These are phyloP conservation scores for Diaprepes abbreviatus DNA, from an alignment of 2,888 invertebrate genomes.

Conservation along the genomic window DNA sequence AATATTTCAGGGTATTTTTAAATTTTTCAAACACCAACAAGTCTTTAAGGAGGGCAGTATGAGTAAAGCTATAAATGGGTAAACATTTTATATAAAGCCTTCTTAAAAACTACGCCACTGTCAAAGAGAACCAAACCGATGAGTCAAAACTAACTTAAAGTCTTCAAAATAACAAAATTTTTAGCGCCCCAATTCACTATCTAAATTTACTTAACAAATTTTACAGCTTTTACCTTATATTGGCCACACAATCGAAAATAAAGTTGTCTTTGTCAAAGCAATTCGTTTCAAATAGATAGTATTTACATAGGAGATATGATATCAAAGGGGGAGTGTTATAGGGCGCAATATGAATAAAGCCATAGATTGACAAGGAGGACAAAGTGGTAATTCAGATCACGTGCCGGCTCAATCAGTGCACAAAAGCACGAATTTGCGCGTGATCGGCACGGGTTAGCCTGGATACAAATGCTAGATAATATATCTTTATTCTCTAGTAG, in stretches of 20 bases:
- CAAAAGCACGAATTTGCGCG: conserved; percentile 67
- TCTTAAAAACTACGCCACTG: too few relatives aligned
- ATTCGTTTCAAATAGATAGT: conserved; percentile 45
- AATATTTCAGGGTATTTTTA: too few relatives aligned
- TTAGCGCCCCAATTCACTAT: conserved; percentile 6
- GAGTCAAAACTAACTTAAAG: too few relatives aligned
- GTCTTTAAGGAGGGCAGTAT: too few relatives aligned
- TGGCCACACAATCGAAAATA: conserved; percentile 29
- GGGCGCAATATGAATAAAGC: conserved; percentile 55
- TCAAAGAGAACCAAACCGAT: too few relatives aligned
- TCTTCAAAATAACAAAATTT: too few relatives aligned
- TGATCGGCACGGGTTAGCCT: conserved; percentile 57
- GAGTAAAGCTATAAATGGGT: too few relatives aligned
- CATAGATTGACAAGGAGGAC: conserved; percentile 58
- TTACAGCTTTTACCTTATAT: conserved; percentile 35
- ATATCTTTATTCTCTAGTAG: conserved; percentile 5
- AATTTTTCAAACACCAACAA: too few relatives aligned
- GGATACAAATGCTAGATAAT: conserved; percentile 39
- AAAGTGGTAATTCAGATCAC: conserved; percentile 62
- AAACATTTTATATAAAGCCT: too few relatives aligned
- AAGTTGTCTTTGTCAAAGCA: conserved; percentile 42
- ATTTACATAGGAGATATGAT: conserved; percentile 51
- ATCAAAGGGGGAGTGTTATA: conserved; percentile 51
- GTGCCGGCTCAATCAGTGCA: conserved; percentile 65
- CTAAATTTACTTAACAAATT: conserved; percentile 43